Base-by-base conservation (phyloP, 23 tunicate species). In the Aplidium turbinatum region DNA sequence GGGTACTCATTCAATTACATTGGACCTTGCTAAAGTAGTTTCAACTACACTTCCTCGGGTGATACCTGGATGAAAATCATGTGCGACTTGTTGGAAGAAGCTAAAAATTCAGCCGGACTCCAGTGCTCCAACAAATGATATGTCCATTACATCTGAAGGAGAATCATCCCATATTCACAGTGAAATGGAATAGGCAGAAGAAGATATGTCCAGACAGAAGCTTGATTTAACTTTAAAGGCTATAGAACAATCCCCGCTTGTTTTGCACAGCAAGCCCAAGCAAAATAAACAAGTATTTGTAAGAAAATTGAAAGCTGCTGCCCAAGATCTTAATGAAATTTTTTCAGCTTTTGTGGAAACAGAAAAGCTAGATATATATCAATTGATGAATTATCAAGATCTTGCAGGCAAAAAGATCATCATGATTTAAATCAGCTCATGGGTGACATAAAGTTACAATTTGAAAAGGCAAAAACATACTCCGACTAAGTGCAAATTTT, bases 61-160 rank as follows among this genome's bases (percentile, higher is more conserved):
- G 24, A 54, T 54, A 54, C 60, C 60, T 11, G 60, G 60, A 22
- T 18, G 21, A 25, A 54, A 54, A 25, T 54, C 21, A 54, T 54
- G 60, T 54, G 60, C 60, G 21, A n/a, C 60, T 11, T 54, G 60
- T 25, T 54, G 60, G n/a, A 54, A 54, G 21, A 54, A 54, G 60
- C 60, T 11, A 18, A 54, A 54, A 54, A 54, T 54, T 18, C 60
- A 11, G 60, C 60, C 22, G 21, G 60, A n/a, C 4, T 54, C n/a
- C 19, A 54, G 60, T n/a, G 23, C 60, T 54, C 21, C 60, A 13
- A 54, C 60, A 11, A 54, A 25, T 54, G 60, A 54, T 11, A 5
- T n/a, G 60, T 54, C 22, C 19, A 54, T 54, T 22, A 25, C 60
- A 54, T 54, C 22, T 54, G 60, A 54, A 54, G 22, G 22, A 5